phyloP scores from a whole-genome alignment of 2,113 vertebrate species.

The Paramisgurnus dabryanus region DNA sequence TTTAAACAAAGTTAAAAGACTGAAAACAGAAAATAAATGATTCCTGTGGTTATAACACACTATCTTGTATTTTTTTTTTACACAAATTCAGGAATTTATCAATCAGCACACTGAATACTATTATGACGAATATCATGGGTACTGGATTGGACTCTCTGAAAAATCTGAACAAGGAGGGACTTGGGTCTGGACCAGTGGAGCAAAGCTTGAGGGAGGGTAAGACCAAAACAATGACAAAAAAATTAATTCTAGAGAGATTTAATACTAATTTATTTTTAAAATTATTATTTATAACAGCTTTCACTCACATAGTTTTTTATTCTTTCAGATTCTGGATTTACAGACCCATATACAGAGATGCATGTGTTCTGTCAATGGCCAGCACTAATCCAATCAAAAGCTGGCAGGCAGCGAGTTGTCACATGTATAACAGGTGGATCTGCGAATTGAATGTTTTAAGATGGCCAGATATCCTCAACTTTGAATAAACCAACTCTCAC shows the following conservation, averaged over 20 bases:
- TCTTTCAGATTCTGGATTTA: conserved; percentile 34
- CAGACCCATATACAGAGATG: rapidly evolving
- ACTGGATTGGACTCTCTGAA: conserved; percentile 50
- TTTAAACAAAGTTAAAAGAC: no score
- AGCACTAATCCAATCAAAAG: not conserved
- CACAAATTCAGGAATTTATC: conserved; percentile 45
- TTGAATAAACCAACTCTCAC: not conserved
- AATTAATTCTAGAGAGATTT: no score
- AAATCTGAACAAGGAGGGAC: rapidly evolving
- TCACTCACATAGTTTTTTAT: not conserved
- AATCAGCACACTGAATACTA: not conserved
- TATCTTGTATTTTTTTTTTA: not conserved
- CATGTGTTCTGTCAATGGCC: conserved; percentile 9
- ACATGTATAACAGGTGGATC: conserved; percentile 3
- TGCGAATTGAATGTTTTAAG: conserved; percentile 29
- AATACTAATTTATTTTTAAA: no score
- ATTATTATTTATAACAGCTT: no score
- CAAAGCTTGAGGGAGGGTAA: conserved; percentile 28
- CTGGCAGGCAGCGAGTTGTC: not conserved
- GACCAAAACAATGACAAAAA: not conserved
- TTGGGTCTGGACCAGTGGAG: conserved; percentile 43
- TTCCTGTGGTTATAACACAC: no score
- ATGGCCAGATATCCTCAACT: conserved; percentile 14
- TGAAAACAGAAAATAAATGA: no score
- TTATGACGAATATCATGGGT: conserved; percentile 27